Evolutionary conservation across 2,113 vertebrate species (phyloP).

Genomic region (Bathybates hornii): DNA sequence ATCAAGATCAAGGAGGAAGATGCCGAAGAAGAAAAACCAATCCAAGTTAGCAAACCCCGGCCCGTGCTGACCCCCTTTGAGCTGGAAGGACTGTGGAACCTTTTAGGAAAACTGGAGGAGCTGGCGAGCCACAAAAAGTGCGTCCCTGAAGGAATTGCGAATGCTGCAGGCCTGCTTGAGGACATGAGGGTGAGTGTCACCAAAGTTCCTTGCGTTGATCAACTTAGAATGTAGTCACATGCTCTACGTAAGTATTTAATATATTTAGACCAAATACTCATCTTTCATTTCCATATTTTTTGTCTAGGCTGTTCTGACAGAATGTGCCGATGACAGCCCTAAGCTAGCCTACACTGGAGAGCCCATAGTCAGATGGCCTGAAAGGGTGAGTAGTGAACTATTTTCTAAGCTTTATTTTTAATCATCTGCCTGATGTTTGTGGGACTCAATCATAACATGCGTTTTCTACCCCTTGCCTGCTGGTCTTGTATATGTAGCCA

Average conservation of each 20-base stretch:
- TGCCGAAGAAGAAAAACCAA: constrained; percentile 9
- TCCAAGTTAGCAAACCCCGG: not conserved
- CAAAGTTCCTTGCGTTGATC: not conserved
- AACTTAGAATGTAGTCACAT: not conserved
- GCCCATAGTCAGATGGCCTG: constrained; percentile 95
- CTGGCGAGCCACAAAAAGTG: constrained; percentile 91
- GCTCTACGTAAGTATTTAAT: not conserved
- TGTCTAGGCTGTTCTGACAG: constrained; percentile 79
- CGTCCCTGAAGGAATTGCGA: constrained; percentile 85
- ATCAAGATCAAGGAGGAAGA: constrained; percentile 2
- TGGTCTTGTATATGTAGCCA: constrained; percentile 54
- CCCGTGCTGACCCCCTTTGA: constrained; percentile 85
- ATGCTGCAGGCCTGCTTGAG: constrained; percentile 82
- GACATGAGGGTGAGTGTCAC: constrained; percentile 79
- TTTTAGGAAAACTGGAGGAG: constrained; percentile 89
- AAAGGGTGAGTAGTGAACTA: constrained; percentile 77
- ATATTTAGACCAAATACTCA: not conserved
- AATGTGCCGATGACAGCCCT: constrained; percentile 80
- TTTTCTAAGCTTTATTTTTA: not conserved
- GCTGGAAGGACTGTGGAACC: constrained; percentile 88
- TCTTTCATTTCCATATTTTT: not conserved
- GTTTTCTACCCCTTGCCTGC: not conserved
- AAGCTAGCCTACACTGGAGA: constrained; percentile 89
- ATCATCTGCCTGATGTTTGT: not conserved
- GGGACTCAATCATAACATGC: not conserved